These are phyloP conservation scores for Habroteleia sp. DNA, from an alignment of 2,888 invertebrate species.

Conservation along the genomic window DNA sequence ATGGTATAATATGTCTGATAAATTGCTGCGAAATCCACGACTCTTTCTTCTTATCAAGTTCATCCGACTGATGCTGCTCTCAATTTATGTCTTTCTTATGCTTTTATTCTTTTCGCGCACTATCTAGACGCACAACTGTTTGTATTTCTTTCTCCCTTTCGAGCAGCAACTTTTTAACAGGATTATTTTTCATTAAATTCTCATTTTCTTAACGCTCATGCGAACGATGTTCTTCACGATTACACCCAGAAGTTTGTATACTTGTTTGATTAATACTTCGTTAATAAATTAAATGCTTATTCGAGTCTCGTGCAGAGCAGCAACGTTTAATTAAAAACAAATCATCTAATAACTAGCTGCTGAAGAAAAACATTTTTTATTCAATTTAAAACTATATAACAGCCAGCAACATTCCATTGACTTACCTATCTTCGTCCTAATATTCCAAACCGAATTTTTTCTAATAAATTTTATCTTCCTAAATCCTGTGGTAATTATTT, in stretches of 20 bases:
- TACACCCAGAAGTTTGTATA: slow-evolving; percentile 5
- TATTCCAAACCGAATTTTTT: too few species aligned
- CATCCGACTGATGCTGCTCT: slow-evolving; percentile 22
- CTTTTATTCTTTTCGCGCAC: slow-evolving; percentile 8
- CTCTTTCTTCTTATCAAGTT: slow-evolving; percentile 23
- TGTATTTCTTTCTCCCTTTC: slow-evolving; percentile 11
- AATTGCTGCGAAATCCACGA: slow-evolving; percentile 34
- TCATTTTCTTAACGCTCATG: slow-evolving; percentile 17
- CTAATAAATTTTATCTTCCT: too few species aligned
- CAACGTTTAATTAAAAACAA: neutral
- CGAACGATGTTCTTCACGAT: slow-evolving; percentile 15
- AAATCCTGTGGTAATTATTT: too few species aligned
- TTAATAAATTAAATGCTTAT: slow-evolving; percentile 25
- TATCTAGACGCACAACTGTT: slow-evolving; percentile 22
- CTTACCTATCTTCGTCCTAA: too few species aligned
- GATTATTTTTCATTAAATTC: slow-evolving; percentile 36
- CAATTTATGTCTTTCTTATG: slow-evolving; percentile 37
- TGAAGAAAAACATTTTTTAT: too few species aligned
- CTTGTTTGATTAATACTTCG: slow-evolving; percentile 23
- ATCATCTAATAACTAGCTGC: slow-evolving; percentile 2
- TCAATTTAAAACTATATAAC: too few species aligned
- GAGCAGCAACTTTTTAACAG: slow-evolving; percentile 36
- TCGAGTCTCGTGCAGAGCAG: neutral
- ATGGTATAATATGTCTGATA: slow-evolving; percentile 31
- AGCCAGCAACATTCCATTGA: too few species aligned